These are phyloP conservation scores for Girardinichthys multiradiatus DNA, from an alignment of 2,113 vertebrate species.

Conservation along the genomic window DNA sequence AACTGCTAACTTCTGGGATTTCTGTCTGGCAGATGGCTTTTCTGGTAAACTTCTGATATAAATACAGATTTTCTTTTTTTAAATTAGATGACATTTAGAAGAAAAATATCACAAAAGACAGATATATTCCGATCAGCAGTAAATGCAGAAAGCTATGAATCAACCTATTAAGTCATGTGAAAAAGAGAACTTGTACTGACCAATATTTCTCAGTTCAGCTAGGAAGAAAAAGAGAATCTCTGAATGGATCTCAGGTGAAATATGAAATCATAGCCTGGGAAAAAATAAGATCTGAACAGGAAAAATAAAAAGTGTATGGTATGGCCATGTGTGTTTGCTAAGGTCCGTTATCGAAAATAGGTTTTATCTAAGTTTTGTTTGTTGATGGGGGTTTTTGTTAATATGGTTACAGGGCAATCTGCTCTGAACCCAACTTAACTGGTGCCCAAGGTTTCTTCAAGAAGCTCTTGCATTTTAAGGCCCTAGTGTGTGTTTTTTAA, in stretches of 20 bases:
- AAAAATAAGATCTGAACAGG: neutral
- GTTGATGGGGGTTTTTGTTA: neutral
- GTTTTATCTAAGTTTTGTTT: neutral
- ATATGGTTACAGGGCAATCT: neutral
- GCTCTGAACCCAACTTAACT: neutral
- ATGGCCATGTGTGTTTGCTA: neutral
- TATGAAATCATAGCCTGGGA: neutral
- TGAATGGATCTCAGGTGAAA: neutral
- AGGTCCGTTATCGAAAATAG: neutral
- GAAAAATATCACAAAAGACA: neutral
- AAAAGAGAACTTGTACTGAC: slow-evolving; percentile 25
- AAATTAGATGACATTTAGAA: slow-evolving; percentile 2
- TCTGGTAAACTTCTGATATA: neutral
- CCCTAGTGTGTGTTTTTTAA: neutral
- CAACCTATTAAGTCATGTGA: slow-evolving; percentile 29
- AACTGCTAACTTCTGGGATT: slow-evolving; percentile 19
- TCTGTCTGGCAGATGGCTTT: slow-evolving; percentile 32
- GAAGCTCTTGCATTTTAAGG: neutral
- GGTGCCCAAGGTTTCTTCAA: neutral
- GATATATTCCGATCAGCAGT: slow-evolving; percentile 62
- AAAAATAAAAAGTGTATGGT: too few relatives aligned
- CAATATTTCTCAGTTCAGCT: slow-evolving; percentile 49
- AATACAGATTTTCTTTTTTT: slow-evolving; percentile 5
- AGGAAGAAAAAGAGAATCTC: slow-evolving; percentile 10
- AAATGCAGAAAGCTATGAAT: slow-evolving; percentile 56